Base-by-base conservation (phyloP, 64 coral and sea anemone genomes). In the Stichodactyla mertensii region DNA sequence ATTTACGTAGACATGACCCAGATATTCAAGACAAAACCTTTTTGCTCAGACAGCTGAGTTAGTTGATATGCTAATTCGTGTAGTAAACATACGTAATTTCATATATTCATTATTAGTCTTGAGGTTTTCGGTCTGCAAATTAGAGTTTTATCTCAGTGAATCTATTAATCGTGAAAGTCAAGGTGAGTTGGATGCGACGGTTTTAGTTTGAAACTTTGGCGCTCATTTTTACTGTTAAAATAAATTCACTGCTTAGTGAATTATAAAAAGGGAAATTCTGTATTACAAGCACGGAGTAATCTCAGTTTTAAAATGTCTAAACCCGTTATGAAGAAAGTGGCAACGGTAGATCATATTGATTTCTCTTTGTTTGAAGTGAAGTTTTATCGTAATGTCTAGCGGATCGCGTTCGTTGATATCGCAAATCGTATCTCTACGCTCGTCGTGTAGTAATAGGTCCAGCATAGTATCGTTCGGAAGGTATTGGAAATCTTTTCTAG, bases 21-120 rank as follows among this genome's bases (percentile, higher is more conserved):
- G 22, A 74, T 14, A 31, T 3, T 8, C 8, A 13, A 74, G 24
- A 74, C n/a, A 31, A 31, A 27, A 11, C 23, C 12, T 28, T 45
- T 45, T 45, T 45, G 36, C 24, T 74, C 69, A 74, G 69, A 74
- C 69, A 66, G 19, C 62, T 7, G 19, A 5, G 62, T 66, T 66
- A 74, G 6, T 74, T 74, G 69, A 74, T 74, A 74, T 74, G 69
- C 69, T 74, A 74, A 74, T 74, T 74, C 62, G 62, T 74, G 19
- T 20, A 74, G 8, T 31, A 74, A 74, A 74, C 69, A 11, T 74
- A 23, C 69, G 23, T 28, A 74, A 74, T 27, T 74, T 74, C 69
- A 74, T 74, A 31, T 74, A 74, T 74, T 74, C 22, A 74, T 74
- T 31, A 3, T 74, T 10, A n/a, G 2, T 74, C 69, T 74, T 74